Base-by-base conservation (phyloP, 2,888 invertebrate genomes). In the Eumerus sabulonum region DNA sequence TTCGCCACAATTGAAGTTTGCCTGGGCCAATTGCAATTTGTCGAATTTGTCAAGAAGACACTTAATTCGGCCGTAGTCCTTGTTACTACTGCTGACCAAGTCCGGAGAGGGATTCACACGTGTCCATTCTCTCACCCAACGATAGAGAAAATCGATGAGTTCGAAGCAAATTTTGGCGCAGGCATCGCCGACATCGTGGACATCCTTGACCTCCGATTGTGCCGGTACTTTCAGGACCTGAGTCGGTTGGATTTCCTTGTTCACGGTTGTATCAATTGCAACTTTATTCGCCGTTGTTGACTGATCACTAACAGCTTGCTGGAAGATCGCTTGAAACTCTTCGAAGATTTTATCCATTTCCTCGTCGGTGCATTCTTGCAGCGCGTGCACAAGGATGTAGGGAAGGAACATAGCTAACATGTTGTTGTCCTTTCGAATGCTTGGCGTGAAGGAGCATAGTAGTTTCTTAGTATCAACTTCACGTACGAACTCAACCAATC, bases 331-430 rank as follows among this genome's bases (percentile, higher is more conserved):
- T 64, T 90, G 86, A 36, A 88, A 86, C 85, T 93, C 93, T 50
- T 90, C 89, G 79, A 88, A 90, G 27, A 92, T 88, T 70, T 90
- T 89, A 27, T 87, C 84, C n/a, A 87, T 84, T 64, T 90, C 89
- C 9, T 86, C 85, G 2, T 85, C 83, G 0, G 84, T 84, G 38
- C 91, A 90, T 77, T 92, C 91, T 84, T 92, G 90, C 38, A 93
- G 85, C 0, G 92, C 91, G 84, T 93, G 93, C 1, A 93, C 83
- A 9, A 95, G 86, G 40, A 95, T 93, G 83, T 95, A 93, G 0
- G 95, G 95, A 63, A 95, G 89, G 85, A 95, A 94, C 62, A 93
- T 91, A 85, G 93, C 92, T 72, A 95, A 87, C 13, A 93, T 93
- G 84, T 92, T 91, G 45, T 92, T 91, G 85, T 95, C 94, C 72